phyloP scores from a whole-genome alignment of 2,888 invertebrate genomes.

The Dioctria rufipes region DNA sequence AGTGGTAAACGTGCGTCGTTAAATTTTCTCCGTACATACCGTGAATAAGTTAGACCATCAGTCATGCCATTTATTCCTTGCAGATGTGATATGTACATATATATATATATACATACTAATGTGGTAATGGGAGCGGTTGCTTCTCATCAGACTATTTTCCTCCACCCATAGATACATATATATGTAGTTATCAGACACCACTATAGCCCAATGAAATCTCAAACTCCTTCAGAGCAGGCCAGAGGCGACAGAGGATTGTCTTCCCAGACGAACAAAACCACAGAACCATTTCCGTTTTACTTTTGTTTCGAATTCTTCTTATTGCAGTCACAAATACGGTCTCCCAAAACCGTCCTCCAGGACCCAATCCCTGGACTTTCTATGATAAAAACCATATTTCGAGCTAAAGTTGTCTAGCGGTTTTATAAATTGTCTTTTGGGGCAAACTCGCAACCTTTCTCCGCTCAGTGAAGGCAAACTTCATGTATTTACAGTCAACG shows the following conservation, averaged over 20 bases:
- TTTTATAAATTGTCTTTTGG: conserved; percentile 54
- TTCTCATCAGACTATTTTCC: no score
- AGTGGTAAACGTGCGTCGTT: conserved; percentile 55
- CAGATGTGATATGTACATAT: neutral
- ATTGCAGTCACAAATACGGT: conserved; percentile 30
- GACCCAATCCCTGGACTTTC: conserved; percentile 17
- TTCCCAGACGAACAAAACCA: conserved; percentile 22
- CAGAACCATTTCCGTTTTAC: conserved; percentile 40
- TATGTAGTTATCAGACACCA: no score
- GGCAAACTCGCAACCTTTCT: conserved; percentile 26
- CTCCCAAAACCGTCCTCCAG: neutral
- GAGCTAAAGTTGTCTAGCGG: conserved; percentile 53
- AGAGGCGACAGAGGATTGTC: neutral
- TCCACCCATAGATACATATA: no score
- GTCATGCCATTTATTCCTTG: conserved; percentile 34
- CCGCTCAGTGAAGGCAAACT: conserved; percentile 27
- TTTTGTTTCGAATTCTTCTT: conserved; percentile 25
- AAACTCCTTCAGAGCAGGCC: neutral
- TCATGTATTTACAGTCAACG: conserved; percentile 36
- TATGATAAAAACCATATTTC: conserved; percentile 53
- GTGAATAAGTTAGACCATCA: conserved; percentile 53
- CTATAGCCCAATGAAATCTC: no score
- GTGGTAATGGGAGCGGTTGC: no score
- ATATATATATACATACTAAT: no score
- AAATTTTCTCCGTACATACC: conserved; percentile 50